A percentile compares a stretch with the other conserved stretches of the same genome.
phyloP scores from a whole-genome alignment of 1,140 invertebrate species.

The Acyrthosiphon pisum region DNA sequence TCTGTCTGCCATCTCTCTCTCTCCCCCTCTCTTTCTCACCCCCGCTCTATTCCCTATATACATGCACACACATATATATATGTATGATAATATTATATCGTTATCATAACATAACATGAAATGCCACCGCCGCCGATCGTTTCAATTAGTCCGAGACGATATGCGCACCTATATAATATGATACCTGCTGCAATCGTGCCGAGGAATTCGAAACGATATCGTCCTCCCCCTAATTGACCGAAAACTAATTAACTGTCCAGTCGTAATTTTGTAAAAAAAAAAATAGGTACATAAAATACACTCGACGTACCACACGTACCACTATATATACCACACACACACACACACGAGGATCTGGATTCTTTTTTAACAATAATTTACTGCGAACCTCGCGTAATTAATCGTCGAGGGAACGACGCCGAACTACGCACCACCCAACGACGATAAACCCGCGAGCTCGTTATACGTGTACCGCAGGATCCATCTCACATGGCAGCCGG shows the following conservation, averaged over 20 bases:
- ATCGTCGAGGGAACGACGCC: not conserved
- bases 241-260: not conserved
- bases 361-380: not conserved
- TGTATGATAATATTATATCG: not conserved
- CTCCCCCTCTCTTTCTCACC: not conserved
- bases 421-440: not conserved
- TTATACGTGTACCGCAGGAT: not conserved
- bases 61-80: too few relatives aligned
- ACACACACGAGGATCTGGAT: not conserved
- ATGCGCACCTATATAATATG: too few relatives aligned
- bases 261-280: not conserved
- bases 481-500: not conserved
- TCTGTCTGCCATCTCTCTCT: not conserved
- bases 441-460: not conserved
- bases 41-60: too few relatives aligned
- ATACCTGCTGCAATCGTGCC: too few relatives aligned
- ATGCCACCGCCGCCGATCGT: not conserved
- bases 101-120: not conserved
- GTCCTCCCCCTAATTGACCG: not conserved
- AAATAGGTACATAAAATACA: not conserved
- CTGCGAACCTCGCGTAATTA: not conserved
- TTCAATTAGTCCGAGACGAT: constrained; percentile 4
- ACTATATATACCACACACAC: too few relatives aligned
- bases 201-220: not conserved
- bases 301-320: not conserved